These are phyloP conservation scores for Parambassis ranga DNA, from an alignment of 2,797 vertebrate genomes.

Conservation along the genomic window DNA sequence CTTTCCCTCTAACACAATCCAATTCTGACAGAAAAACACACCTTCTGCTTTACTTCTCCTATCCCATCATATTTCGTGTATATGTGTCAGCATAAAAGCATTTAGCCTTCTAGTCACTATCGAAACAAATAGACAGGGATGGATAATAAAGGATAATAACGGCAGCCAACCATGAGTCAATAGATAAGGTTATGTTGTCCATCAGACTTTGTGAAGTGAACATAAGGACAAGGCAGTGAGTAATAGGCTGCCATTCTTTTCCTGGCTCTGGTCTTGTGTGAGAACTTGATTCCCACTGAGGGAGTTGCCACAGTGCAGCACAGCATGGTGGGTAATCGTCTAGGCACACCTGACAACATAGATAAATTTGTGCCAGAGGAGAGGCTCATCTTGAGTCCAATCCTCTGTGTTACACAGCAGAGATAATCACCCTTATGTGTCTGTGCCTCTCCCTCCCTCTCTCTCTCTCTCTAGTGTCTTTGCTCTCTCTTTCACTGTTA, in stretches of 20 bases:
- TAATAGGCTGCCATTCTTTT: slow-evolving; percentile 56
- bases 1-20: slow-evolving; percentile 4
- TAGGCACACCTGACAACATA: slow-evolving; percentile 70
- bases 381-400: slow-evolving; percentile 65
- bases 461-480: background rate
- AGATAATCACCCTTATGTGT: slow-evolving; percentile 60
- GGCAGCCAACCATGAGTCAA: slow-evolving; percentile 33
- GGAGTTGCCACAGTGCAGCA: slow-evolving; percentile 57
- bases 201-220: slow-evolving; percentile 49
- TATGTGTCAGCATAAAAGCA: slow-evolving; percentile 9
- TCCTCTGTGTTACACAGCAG: slow-evolving; percentile 52
- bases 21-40: background rate
- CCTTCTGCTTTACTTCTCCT: background rate
- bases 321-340: slow-evolving; percentile 72
- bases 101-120: slow-evolving; percentile 14
- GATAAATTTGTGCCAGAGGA: slow-evolving; percentile 68
- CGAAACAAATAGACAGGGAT: slow-evolving; percentile 34
- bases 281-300: slow-evolving; percentile 57
- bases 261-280: slow-evolving; percentile 40
- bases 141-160: slow-evolving; percentile 40
- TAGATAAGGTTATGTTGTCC: slow-evolving; percentile 44
- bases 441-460: background rate
- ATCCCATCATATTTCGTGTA: background rate
- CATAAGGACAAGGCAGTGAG: slow-evolving; percentile 41
- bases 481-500: background rate